Conservation (phyloP, 1,140 invertebrate species). For the Sinella curviseta region DNA sequence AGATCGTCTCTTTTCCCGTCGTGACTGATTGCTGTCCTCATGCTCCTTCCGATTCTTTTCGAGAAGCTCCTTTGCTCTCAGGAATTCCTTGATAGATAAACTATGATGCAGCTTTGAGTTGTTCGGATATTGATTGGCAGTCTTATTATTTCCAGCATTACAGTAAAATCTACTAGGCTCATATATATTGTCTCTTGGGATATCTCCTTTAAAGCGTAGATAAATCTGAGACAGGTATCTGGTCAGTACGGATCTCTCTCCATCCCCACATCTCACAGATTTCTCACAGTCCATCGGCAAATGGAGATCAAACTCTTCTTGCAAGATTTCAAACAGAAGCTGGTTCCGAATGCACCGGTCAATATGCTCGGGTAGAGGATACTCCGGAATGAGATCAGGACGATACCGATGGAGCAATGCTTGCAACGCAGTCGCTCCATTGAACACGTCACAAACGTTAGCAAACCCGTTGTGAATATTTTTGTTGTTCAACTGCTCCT, state of each 20-base stretch:
- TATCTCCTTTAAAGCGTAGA: constrained; percentile 12
- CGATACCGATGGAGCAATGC: constrained; percentile 79
- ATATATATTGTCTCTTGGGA: not conserved
- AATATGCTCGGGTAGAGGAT: constrained; percentile 57
- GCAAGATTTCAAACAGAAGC: not conserved
- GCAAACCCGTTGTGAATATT: not conserved
- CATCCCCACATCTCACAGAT: not conserved
- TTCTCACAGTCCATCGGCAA: constrained; percentile 10
- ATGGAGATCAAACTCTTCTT: not conserved
- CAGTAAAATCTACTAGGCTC: not conserved
- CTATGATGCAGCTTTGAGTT: constrained; percentile 21
- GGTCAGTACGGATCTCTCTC: not conserved
- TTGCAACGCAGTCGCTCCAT: constrained; percentile 73
- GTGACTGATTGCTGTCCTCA: not conserved
- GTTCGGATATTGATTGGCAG: not conserved
- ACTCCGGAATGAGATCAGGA: constrained; percentile 75
- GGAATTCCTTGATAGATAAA: constrained; percentile 8
- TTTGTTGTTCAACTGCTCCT: not conserved
- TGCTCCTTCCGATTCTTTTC: not conserved
- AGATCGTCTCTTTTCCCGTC: constrained; percentile 7
- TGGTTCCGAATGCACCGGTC: not conserved
- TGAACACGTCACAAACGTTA: constrained; percentile 58
- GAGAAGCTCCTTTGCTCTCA: constrained; percentile 1
- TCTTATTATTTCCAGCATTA: not conserved
- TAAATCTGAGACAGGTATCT: constrained; percentile 24